Percentiles rank a stretch among this genome's conserved stretches.
Conservation (phyloP, 2,113 vertebrate species). For the Amphilophus citrinellus region DNA sequence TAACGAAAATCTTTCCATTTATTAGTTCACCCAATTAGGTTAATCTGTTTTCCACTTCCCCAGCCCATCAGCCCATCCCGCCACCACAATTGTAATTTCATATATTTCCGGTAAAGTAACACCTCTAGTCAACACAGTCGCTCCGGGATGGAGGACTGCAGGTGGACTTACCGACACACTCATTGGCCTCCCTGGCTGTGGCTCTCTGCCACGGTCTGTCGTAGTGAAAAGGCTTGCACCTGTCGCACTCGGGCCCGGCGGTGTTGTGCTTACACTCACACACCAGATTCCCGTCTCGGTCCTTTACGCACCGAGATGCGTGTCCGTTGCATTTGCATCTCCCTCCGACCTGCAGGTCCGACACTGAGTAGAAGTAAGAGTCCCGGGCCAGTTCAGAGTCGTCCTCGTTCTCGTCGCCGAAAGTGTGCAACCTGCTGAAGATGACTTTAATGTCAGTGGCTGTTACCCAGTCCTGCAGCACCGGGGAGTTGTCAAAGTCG, state of each 20-base stretch:
- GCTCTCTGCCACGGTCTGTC: conserved; percentile 98
- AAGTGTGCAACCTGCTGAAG: conserved; percentile 93
- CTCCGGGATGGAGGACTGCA: neutral
- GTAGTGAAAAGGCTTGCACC: conserved; percentile 99
- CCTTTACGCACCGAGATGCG: conserved; percentile 94
- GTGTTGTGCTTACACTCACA: conserved; percentile 99
- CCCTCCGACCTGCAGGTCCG: conserved; percentile 97
- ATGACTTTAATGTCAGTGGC: conserved; percentile 96
- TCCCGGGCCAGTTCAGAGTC: conserved; percentile 95
- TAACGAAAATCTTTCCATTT: neutral
- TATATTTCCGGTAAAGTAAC: neutral
- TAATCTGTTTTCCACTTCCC: neutral
- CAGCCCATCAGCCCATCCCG: neutral
- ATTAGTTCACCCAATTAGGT: neutral
- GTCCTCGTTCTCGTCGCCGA: conserved; percentile 95
- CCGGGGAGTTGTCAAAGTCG: conserved; percentile 98
- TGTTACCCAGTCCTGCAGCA: conserved; percentile 99
- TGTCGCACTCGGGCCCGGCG: conserved; percentile 96
- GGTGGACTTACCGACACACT: conserved; percentile 94
- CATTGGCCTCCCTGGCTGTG: conserved; percentile 96
- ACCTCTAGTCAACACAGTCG: neutral
- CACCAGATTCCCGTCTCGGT: conserved; percentile 91
- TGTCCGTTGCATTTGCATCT: conserved; percentile 98
- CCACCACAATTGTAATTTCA: neutral
- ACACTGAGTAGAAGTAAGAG: conserved; percentile 95